These are phyloP conservation scores for Madoqua kirkii DNA, from an alignment of 2,113 vertebrate genomes.

Conservation along the genomic window DNA sequence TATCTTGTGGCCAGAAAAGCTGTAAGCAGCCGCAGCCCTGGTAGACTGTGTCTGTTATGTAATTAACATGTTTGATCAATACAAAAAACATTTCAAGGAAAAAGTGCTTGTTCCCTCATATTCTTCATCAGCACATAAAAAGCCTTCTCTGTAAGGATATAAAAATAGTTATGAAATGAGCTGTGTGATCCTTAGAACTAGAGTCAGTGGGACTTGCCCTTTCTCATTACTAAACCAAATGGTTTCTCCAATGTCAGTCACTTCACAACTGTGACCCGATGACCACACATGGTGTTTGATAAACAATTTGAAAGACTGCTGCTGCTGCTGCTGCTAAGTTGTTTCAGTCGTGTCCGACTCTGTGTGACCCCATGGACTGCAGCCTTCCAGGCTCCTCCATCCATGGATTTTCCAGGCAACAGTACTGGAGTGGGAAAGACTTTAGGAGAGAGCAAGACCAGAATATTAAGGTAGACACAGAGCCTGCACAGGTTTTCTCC, in stretches of 20 bases:
- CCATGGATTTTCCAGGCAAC: too few species aligned
- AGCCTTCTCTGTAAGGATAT: neutral
- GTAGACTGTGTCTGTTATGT: neutral
- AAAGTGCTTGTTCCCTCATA: neutral
- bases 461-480: neutral
- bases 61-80: neutral
- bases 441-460: neutral
- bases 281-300: neutral
- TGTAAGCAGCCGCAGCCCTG: neutral
- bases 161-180: neutral
- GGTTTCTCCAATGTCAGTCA: neutral
- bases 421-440: neutral
- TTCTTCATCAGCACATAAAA: neutral
- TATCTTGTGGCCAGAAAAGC: neutral
- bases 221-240: neutral
- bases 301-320: neutral
- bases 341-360: too few species aligned
- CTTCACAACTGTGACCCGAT: neutral
- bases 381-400: too few species aligned
- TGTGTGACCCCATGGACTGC: too few species aligned
- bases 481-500: neutral
- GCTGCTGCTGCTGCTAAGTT: too few species aligned
- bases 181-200: neutral
- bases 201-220: neutral
- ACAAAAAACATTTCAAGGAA: neutral